Evolutionary conservation across 1,140 invertebrate genomes (phyloP).

Genomic region (Antheraea mylitta): DNA sequence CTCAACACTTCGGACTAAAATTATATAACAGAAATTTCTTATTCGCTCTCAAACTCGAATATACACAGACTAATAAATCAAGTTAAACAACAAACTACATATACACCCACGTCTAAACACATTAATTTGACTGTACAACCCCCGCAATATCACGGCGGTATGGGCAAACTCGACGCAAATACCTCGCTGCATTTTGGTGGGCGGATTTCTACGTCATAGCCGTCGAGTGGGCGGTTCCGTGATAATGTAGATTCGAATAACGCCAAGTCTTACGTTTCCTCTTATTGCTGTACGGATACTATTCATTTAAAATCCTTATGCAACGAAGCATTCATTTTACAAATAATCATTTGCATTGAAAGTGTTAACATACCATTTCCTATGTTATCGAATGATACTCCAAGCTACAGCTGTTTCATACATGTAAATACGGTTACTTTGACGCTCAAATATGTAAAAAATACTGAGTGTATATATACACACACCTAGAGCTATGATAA

Average conservation of each 20-base stretch:
- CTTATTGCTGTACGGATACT: not conserved
- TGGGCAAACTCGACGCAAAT: not conserved
- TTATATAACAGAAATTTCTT: constrained; percentile 1
- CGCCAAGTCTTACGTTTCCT: not conserved
- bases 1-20: not conserved
- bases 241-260: not conserved
- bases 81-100: not conserved
- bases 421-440: too few relatives aligned
- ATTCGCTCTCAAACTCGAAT: not conserved
- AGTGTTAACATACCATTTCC: too few relatives aligned
- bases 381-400: too few relatives aligned
- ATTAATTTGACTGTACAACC: not conserved
- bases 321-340: too few relatives aligned
- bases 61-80: not conserved
- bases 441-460: too few relatives aligned
- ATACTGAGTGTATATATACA: too few relatives aligned
- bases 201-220: not conserved
- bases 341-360: too few relatives aligned
- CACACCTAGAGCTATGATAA: too few relatives aligned
- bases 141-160: not conserved
- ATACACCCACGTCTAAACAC: not conserved
- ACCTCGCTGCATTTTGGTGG: not conserved
- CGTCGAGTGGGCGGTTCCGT: not conserved
- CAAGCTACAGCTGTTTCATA: too few relatives aligned
- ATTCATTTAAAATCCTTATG: not conserved